These are phyloP conservation scores for Perca fluviatilis DNA, from an alignment of 2,113 vertebrate genomes.

Conservation along the genomic window DNA sequence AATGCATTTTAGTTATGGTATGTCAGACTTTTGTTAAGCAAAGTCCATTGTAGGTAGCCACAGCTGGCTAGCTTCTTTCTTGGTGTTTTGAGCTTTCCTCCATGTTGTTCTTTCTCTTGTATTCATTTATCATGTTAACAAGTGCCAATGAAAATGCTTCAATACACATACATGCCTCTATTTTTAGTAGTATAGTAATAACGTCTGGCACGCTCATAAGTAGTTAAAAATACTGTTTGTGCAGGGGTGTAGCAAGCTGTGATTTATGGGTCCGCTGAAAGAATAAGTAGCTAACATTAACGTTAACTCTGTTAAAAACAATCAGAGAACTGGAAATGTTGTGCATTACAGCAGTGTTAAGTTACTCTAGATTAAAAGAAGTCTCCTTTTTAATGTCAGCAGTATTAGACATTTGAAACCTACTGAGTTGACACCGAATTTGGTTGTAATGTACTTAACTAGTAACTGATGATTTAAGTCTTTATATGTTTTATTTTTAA, in stretches of 20 bases:
- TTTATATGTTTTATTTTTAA: neutral
- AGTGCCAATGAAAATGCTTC: conserved; percentile 4
- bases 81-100: conserved; percentile 52
- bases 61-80: conserved; percentile 36
- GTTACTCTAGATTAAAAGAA: neutral
- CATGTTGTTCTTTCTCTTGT: conserved; percentile 39
- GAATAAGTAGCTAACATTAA: neutral
- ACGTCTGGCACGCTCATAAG: neutral
- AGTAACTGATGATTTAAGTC: neutral
- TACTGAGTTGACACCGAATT: too few relatives aligned
- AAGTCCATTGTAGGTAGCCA: conserved; percentile 55
- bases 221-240: neutral
- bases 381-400: neutral
- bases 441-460: neutral
- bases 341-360: neutral
- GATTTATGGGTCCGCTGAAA: neutral
- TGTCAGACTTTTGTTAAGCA: conserved; percentile 3
- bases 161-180: neutral
- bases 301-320: neutral
- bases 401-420: neutral
- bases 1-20: neutral
- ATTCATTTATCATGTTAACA: conserved; percentile 46
- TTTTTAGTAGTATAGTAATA: neutral
- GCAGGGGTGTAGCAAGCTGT: neutral
- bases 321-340: neutral